These are phyloP conservation scores for Caenorhabditis parvicauda DNA, from an alignment of 2,888 invertebrate genomes.

Conservation along the genomic window DNA sequence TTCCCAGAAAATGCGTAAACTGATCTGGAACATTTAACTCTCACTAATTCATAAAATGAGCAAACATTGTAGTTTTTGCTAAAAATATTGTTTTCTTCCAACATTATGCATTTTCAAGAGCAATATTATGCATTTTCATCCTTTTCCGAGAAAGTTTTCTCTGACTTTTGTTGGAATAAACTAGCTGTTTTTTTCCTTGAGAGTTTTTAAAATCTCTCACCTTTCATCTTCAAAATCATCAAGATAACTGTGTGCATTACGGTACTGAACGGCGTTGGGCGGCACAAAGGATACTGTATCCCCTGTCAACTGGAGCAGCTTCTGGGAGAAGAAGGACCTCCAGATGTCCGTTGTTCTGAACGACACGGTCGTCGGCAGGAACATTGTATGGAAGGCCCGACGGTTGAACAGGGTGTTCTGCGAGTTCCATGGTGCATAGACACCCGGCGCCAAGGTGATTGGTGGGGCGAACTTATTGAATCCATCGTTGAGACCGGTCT, in stretches of 20 bases:
- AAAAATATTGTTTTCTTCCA: no score
- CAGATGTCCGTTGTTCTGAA: conserved; percentile 43
- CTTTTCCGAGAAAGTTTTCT: no score
- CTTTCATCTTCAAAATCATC: conserved; percentile 37
- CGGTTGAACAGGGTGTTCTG: conserved; percentile 43
- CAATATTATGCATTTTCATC: no score
- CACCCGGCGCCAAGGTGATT: conserved; percentile 25
- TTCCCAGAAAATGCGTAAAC: conserved; percentile 33
- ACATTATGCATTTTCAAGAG: no score
- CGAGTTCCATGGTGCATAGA: conserved; percentile 42
- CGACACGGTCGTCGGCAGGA: conserved; percentile 38
- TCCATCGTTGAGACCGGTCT: conserved; percentile 17
- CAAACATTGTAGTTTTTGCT: no score
- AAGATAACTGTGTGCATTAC: conserved; percentile 38
- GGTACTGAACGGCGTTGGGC: conserved; percentile 32
- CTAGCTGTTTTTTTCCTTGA: no score
- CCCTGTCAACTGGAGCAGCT: conserved; percentile 31
- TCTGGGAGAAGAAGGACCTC: conserved; percentile 38
- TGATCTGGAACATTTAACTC: no score
- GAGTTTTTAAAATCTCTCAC: conserved; percentile 1
- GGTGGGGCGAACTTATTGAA: conserved; percentile 38
- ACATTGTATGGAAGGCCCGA: conserved; percentile 36
- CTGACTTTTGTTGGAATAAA: no score
- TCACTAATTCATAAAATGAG: no score
- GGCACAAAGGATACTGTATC: conserved; percentile 33